Base-by-base conservation (phyloP, 2,888 invertebrate genomes). In the Arrhopalites spinosus region DNA sequence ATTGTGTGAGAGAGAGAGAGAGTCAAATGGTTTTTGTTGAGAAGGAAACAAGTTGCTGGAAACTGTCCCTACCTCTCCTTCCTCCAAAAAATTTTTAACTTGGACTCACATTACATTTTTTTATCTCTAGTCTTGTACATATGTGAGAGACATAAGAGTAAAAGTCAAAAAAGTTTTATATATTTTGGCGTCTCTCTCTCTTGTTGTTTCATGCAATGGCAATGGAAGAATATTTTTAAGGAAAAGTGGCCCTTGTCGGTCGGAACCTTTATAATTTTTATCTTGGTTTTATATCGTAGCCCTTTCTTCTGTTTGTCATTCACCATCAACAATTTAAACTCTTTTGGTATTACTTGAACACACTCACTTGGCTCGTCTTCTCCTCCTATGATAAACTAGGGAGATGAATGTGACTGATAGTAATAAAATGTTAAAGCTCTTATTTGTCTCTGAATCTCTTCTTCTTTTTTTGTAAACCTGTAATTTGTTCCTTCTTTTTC, bases 191-290 rank as follows among this genome's bases (percentile, higher is more conserved):
- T 15, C 64, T 15, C 59, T 59, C 29, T 29, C 5, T 64, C 29
- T 64, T 29, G 13, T 17, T 64, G 15, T 29, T 7, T 2, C 36
- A 17, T 68, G 50, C n/a, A 43, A 45, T 8, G 50, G 50, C 30
- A 68, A 3, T 25, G 43, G 13, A 25, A 59, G 13, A 25, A 47
- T 7, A 29, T 13, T 47, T 7, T 27, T 29, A 70, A 56, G 29
- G 69, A 56, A 53, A 70, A 70, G 56, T 70, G 56, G 47, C 69
- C 53, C 53, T 53, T 53, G 69, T 70, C n/a, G n/a, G n/a, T n/a
- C 69, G 69, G 69, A 56, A 70, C 69, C 56, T 70, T 70, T 30
- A 70, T 70, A 53, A 70, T 70, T 56, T n/a, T 70, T 70, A 70
- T 70, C 69, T 70, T 17, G 30, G 17, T 70, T 70, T n/a, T n/a